These are phyloP conservation scores for Petroica traversi DNA, from an alignment of 2,113 vertebrate genomes.

Conservation along the genomic window DNA sequence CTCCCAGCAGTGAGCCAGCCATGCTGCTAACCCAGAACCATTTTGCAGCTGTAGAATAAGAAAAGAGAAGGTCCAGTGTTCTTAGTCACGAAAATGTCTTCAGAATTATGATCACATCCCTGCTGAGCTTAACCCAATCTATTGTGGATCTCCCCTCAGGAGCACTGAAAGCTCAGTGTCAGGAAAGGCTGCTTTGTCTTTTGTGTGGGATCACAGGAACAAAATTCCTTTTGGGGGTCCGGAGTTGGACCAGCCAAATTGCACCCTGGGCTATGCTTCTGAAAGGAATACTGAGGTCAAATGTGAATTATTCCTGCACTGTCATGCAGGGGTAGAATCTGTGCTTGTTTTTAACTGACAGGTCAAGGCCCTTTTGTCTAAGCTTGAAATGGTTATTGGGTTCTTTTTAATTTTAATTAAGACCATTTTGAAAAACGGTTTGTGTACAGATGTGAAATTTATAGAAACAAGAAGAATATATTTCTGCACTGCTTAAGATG, in stretches of 20 bases:
- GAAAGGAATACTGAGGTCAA: not conserved
- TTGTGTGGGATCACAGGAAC: not conserved
- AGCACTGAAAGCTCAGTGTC: not conserved
- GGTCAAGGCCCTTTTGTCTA: not conserved
- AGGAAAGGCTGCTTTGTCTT: not conserved
- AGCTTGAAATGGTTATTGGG: not conserved
- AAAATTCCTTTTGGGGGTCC: not conserved
- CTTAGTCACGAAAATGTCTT: not conserved
- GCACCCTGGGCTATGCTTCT: not conserved
- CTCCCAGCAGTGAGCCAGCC: not conserved
- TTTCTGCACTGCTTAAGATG: not conserved
- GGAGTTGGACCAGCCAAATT: not conserved
- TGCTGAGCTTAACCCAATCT: not conserved
- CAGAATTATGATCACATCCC: not conserved
- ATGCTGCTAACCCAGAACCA: not conserved
- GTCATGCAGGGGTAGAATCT: not conserved
- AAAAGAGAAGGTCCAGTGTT: not conserved
- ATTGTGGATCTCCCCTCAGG: not conserved
- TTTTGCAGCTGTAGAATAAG: not conserved
- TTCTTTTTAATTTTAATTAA: not conserved
- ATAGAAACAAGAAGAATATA: not conserved
- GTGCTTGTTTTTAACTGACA: not conserved
- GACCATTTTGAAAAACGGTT: not conserved
- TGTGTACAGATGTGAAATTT: not conserved
- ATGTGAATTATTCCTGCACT: not conserved